Evolutionary conservation across 2,113 vertebrate genomes (phyloP), one percentile per base, ranked within the genome.

Genomic region (Macquaria australasica): DNA sequence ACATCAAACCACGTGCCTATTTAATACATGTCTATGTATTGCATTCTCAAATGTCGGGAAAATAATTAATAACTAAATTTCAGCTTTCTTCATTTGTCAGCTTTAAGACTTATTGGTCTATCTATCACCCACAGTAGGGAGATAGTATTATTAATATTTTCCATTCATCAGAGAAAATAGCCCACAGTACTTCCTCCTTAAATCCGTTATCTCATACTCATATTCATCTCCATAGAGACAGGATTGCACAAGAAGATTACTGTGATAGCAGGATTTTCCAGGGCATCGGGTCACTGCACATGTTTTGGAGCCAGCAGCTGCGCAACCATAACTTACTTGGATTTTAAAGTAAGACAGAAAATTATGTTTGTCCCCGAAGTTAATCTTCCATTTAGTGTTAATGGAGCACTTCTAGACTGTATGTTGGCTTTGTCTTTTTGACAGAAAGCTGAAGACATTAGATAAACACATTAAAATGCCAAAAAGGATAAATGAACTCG

Each of bases 161-260:
- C 69, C 45, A 66, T 84, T 87, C 79, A 85, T 90, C 77, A 73
- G 70, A 79, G 55, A 43, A 75, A 73, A 6, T 10, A 81, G 68
- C 74, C 75, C 20, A 41, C 71, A 69, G 73, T 43, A 41, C 67
- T 73, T 78, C 82, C 80, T 55, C 37, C 25, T 80, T 74, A 69
- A 85, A 89, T 86, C 89, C 64, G 58, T 75, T 84, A 80, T 91
- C 82, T 87, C 71, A 41, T 31, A 2, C 66, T 62, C 70, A 84
- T 85, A 82, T 91, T 83, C 90, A 91, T 84, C 89, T 82, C 76
- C 62, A 41, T 10, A 72, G 75, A 84, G 85, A 89, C 73, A 85
- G 86, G 64, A 90, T 85, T 79, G 76, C 23, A 43, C 74, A 89
- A 87, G 79, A 66, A 91, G 92, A 90, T 92, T 91, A 89, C 66